Base-by-base conservation (phyloP, 2,888 invertebrate species). In the Trachelus troglodyta region DNA sequence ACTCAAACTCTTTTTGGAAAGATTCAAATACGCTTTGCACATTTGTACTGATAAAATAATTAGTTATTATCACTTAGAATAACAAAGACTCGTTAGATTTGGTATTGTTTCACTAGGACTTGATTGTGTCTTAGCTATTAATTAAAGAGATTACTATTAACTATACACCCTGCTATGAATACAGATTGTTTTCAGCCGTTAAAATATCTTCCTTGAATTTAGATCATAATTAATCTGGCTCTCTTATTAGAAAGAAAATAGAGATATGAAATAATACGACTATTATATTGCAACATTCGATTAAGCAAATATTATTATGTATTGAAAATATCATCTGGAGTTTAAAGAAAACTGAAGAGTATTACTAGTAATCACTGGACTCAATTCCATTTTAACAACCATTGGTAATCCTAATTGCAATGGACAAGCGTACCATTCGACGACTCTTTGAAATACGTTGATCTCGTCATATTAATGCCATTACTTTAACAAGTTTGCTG, bases 11-110 rank as follows among this genome's bases (percentile, higher is more conserved):
- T 23, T 56, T 56, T 75, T 68, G 40, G 31, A 31, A 77, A 77
- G 76, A 77, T 71, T 71, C 71, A 81, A 81, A 76, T 78, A 79
- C 73, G 73, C 75, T 78, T 75, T 76, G 75, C 76, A 80, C 74
- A 74, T 77, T 80, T 76, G 78, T 77, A 73, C 75, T 77, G 79
- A 71, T 71, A 77, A 76, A 79, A 76, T 76, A 74, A 73, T 73
- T 76, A 76, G 74, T 73, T 76, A 77, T 76, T 71, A 80, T 56
- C 23, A 23, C 56, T 23, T 56, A 56, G 23, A 56, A 56, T 1
- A 56, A 56, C 23, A 23, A 56, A 9, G 23, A 56, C 56, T 56
- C 56, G 56, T 56, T 56, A 56, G 56, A 56, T 56, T 56, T 56
- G 56, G 56, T 56, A 56, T 56, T 56, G 23, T 56, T 56, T 56